Evolutionary conservation across 1,140 invertebrate species (phyloP).

Genomic region (Agrypnia vestita): DNA sequence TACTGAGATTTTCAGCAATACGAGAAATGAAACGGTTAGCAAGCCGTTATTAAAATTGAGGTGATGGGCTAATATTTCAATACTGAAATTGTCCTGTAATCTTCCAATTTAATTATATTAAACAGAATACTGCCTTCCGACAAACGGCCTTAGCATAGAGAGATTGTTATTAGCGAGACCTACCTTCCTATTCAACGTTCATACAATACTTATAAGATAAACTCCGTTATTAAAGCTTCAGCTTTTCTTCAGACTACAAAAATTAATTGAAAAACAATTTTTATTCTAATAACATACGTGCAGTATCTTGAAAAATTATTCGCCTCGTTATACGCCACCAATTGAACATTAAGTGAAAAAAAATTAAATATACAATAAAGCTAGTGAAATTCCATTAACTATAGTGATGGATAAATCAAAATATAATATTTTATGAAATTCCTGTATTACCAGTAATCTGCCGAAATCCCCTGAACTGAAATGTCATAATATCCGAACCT

Average conservation of each 20-base stretch:
- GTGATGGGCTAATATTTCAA: conserved; percentile 45
- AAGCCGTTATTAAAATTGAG: conserved; percentile 7
- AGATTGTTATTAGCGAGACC: conserved; percentile 43
- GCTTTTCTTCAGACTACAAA: conserved; percentile 19
- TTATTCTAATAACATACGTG: too few relatives aligned
- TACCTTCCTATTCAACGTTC: neutral
- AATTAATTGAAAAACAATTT: neutral
- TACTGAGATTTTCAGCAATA: too few relatives aligned
- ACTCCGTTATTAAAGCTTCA: conserved; percentile 15
- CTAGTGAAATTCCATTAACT: too few relatives aligned
- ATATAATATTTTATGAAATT: too few relatives aligned
- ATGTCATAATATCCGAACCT: too few relatives aligned
- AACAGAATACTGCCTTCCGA: conserved; percentile 40
- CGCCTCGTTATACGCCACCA: too few relatives aligned
- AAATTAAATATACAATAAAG: too few relatives aligned
- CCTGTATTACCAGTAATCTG: too few relatives aligned
- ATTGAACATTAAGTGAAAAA: too few relatives aligned
- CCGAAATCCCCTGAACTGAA: too few relatives aligned
- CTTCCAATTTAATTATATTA: conserved; percentile 53
- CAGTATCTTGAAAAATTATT: too few relatives aligned
- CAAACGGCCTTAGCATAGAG: conserved; percentile 43
- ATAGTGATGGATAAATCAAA: too few relatives aligned
- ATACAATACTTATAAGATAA: conserved; percentile 9
- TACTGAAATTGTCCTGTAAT: conserved; percentile 51
- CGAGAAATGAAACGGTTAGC: neutral